A percentile compares a stretch with the other conserved stretches of the same genome.
Conservation (phyloP, 2,113 vertebrate genomes). For the Eptesicus fuscus region DNA sequence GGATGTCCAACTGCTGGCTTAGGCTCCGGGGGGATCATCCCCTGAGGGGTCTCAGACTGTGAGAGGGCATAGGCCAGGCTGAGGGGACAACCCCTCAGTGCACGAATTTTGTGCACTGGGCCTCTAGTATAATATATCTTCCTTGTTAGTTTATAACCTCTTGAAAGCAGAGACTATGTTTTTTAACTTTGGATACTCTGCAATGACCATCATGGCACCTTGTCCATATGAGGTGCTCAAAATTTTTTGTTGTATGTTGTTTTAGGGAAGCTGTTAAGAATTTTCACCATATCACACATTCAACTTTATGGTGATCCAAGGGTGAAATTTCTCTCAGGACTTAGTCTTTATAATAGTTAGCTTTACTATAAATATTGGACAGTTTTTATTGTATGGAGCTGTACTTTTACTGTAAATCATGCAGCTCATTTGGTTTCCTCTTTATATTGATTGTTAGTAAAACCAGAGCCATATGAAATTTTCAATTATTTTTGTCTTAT, state of each 20-base stretch:
- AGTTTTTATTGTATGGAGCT: not conserved
- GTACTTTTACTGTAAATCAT: not conserved
- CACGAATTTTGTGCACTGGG: too few relatives aligned
- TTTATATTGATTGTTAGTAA: not conserved
- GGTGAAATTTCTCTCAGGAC: not conserved
- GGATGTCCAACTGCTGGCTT: too few relatives aligned
- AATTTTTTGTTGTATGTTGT: not conserved
- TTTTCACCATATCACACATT: not conserved
- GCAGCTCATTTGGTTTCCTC: not conserved
- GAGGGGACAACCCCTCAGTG: too few relatives aligned
- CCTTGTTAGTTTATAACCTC: not conserved
- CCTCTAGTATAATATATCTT: not conserved
- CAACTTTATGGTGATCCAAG: not conserved
- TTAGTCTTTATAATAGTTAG: not conserved
- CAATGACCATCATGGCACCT: not conserved
- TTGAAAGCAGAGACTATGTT: not conserved
- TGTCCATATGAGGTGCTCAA: not conserved
- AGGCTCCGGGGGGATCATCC: too few relatives aligned
- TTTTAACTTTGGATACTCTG: not conserved
- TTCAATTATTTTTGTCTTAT: not conserved
- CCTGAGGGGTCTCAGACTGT: too few relatives aligned
- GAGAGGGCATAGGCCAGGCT: too few relatives aligned
- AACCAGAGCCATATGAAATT: not conserved
- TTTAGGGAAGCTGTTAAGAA: not conserved
- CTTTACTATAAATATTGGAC: not conserved